These are phyloP conservation scores for Echeneis naucrates DNA, from an alignment of 2,797 vertebrate species.

Conservation along the genomic window DNA sequence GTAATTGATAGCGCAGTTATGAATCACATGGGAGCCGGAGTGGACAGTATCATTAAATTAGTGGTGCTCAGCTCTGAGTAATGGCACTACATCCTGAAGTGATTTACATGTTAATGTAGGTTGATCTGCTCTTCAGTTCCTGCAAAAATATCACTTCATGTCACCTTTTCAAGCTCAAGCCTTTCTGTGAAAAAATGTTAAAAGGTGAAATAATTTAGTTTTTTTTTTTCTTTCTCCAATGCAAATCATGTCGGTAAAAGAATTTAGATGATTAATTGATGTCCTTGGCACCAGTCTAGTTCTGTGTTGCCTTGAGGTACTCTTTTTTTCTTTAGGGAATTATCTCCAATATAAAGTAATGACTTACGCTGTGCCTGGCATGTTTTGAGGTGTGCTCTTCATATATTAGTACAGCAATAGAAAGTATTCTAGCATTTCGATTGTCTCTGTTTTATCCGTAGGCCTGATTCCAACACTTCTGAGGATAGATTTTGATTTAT, in stretches of 20 bases:
- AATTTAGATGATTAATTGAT: background rate
- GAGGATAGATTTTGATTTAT: slow-evolving; percentile 2
- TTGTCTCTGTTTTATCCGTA: background rate
- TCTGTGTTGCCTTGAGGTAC: background rate
- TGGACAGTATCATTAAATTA: slow-evolving; percentile 48
- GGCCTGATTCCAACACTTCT: background rate
- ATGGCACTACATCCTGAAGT: slow-evolving; percentile 40
- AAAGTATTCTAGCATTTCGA: background rate
- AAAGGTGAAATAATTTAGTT: slow-evolving; percentile 16
- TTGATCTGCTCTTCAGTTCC: slow-evolving; percentile 41
- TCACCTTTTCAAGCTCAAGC: slow-evolving; percentile 23
- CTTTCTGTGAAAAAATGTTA: slow-evolving; percentile 8
- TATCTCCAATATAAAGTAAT: background rate
- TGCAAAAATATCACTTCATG: slow-evolving; percentile 18
- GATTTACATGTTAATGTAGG: slow-evolving; percentile 59
- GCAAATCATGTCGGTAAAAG: slow-evolving; percentile 14
- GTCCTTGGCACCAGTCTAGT: background rate
- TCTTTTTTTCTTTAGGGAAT: background rate
- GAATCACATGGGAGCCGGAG: slow-evolving; percentile 26
- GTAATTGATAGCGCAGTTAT: slow-evolving; percentile 41
- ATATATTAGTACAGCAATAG: too few relatives aligned
- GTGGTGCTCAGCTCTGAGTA: slow-evolving; percentile 35
- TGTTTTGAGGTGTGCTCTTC: background rate
- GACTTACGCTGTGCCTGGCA: background rate
- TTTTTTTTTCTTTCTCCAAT: background rate